Evolutionary conservation across 2,113 vertebrate genomes (phyloP).

Genomic region (Gasterosteus aculeatus): DNA sequence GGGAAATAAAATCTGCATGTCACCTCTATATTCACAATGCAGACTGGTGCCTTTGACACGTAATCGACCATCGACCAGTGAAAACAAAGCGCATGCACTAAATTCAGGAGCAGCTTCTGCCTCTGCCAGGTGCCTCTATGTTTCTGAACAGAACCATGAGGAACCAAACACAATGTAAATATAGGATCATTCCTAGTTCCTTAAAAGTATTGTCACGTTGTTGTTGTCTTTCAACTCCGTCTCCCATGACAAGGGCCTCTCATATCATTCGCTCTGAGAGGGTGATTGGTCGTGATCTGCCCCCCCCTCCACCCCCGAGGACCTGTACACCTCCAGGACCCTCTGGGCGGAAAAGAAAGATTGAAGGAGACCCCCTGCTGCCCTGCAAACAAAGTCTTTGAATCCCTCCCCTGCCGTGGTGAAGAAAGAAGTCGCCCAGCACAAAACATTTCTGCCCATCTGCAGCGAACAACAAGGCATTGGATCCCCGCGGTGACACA

Average conservation of each 20-base stretch:
- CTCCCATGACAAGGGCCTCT: neutral
- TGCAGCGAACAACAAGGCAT: neutral
- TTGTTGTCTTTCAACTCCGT: neutral
- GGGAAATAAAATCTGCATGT: neutral
- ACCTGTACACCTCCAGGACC: neutral
- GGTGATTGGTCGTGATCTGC: neutral
- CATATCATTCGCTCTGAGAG: neutral
- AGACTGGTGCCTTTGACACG: neutral
- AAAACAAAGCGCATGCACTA: no score
- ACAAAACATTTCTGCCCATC: neutral
- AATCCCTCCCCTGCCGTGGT: constrained; percentile 2
- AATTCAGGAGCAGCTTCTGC: no score
- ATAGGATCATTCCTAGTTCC: no score
- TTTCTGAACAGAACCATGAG: neutral
- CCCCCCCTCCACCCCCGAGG: neutral
- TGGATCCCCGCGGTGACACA: neutral
- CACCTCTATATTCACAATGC: neutral
- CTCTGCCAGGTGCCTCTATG: neutral
- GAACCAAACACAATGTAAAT: no score
- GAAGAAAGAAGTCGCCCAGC: neutral
- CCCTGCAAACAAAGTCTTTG: neutral
- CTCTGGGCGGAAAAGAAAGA: neutral
- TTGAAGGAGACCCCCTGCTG: neutral
- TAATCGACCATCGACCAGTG: no score
- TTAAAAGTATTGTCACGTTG: no score